These are phyloP conservation scores for Pristionchus maxplancki DNA, from an alignment of 2,888 invertebrate genomes.

Conservation along the genomic window DNA sequence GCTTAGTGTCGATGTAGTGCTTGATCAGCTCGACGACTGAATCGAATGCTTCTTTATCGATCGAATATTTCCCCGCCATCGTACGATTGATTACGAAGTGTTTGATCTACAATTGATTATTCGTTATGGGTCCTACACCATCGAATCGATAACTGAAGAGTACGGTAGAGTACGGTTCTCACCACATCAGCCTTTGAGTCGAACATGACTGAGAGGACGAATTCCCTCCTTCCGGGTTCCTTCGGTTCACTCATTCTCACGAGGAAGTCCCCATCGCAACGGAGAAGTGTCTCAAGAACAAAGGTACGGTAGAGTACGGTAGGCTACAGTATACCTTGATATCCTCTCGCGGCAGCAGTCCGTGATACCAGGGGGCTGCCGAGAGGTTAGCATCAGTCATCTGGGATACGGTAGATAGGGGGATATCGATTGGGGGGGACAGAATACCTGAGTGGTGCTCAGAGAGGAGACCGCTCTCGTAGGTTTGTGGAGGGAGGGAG, in stretches of 20 bases:
- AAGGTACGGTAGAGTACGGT: background rate
- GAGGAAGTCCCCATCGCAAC: conserved; percentile 36
- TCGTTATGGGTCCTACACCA: no score
- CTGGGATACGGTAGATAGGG: background rate
- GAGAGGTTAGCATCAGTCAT: conserved; percentile 33
- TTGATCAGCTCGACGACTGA: conserved; percentile 43
- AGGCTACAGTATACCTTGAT: conserved; percentile 33
- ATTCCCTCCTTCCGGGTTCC: conserved; percentile 27
- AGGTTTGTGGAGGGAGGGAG: background rate
- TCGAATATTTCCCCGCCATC: background rate
- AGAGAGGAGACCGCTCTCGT: background rate
- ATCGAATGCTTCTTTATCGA: conserved; percentile 42
- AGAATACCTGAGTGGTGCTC: background rate
- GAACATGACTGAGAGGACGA: conserved; percentile 49
- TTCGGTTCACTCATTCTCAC: conserved; percentile 47
- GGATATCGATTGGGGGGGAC: background rate
- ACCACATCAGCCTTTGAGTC: conserved; percentile 12
- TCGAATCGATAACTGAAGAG: no score
- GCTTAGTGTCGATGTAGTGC: conserved; percentile 7
- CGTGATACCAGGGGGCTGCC: conserved; percentile 47
- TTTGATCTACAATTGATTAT: conserved; percentile 19
- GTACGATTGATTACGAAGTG: conserved; percentile 49
- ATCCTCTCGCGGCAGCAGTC: conserved; percentile 49
- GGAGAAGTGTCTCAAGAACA: background rate
- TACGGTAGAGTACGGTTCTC: no score